A percentile compares a stretch with the other conserved stretches of the same genome.
Conservation (phyloP, 2,888 invertebrate species). For the Cephus spinipes region DNA sequence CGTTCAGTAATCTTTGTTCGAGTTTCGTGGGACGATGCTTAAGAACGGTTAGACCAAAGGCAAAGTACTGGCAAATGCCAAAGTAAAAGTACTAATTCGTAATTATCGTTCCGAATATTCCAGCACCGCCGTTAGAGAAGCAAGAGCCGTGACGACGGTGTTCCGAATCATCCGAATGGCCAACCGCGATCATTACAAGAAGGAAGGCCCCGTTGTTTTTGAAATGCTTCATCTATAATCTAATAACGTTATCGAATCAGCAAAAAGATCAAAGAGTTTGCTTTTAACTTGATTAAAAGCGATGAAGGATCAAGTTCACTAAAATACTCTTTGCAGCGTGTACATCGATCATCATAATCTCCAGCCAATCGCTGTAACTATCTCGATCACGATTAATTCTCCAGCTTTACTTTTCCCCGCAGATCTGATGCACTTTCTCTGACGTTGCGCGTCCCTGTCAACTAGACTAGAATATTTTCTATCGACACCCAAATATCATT, state of each 20-base stretch:
- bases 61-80: background rate
- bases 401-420: background rate
- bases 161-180: constrained; percentile 24
- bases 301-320: background rate
- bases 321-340: background rate
- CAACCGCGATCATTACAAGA: background rate
- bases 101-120: constrained; percentile 17
- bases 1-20: background rate
- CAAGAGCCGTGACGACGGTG: constrained; percentile 32
- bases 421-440: background rate
- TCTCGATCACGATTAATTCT: background rate
- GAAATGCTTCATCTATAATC: background rate
- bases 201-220: background rate
- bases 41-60: background rate
- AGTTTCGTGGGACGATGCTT: background rate
- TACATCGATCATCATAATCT: background rate
- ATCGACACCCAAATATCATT: background rate
- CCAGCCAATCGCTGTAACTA: background rate
- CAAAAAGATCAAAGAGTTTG: too few species aligned
- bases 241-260: background rate
- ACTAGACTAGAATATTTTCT: background rate
- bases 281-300: too few species aligned
- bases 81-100: constrained; percentile 22
- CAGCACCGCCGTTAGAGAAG: constrained; percentile 12
- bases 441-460: background rate